Conservation (phyloP, 2,113 vertebrate species). For the Urocynchramus pylzowi region DNA sequence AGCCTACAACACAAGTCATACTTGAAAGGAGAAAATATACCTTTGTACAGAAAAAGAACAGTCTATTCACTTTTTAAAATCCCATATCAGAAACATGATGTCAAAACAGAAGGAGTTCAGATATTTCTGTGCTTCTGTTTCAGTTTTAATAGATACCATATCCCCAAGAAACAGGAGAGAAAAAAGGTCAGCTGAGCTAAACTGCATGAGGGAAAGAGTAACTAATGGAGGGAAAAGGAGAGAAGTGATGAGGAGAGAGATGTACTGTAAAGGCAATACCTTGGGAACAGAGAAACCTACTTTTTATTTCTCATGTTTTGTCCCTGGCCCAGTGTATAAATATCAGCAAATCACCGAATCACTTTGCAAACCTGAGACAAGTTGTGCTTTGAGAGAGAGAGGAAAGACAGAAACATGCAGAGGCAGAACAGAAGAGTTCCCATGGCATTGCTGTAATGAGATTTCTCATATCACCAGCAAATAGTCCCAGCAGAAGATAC, state of each 20-base stretch:
- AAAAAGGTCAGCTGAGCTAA: slow-evolving; percentile 3
- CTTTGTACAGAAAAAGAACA: neutral
- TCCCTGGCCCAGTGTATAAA: neutral
- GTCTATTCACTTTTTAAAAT: neutral
- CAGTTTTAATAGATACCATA: neutral
- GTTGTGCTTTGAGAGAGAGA: neutral
- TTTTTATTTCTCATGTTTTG: neutral
- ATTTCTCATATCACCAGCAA: neutral
- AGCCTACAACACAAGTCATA: neutral
- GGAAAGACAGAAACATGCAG: neutral
- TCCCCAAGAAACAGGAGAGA: neutral
- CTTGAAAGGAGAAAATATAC: neutral
- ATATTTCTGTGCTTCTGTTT: neutral
- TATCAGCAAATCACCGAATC: neutral
- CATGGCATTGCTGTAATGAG: accelerated
- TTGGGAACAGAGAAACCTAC: neutral
- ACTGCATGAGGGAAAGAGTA: neutral
- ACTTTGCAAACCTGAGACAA: neutral
- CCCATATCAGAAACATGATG: neutral
- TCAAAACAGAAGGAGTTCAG: neutral
- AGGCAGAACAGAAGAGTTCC: neutral
- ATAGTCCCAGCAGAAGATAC: neutral
- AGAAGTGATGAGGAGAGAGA: neutral
- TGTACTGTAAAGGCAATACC: neutral
- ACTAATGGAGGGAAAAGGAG: neutral